Evolutionary conservation across 1,140 invertebrate species (phyloP).

Genomic region (roundworm (Caenorhabditis elegans)): WBcel235 BX284605.5:15039501-15040000

Average conservation of each 20-base stretch:
- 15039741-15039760: neutral
- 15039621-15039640: too few relatives aligned
- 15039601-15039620: too few relatives aligned
- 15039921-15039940: neutral
- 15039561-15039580: neutral
- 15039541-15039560: neutral
- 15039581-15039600: neutral
- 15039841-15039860: neutral
- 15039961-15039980: too few relatives aligned
- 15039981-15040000: too few relatives aligned
- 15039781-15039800: neutral
- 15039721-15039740: neutral
- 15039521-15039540: neutral
- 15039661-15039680: neutral
- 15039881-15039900: neutral
- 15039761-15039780: neutral
- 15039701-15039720: neutral
- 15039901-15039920: neutral
- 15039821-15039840: neutral
- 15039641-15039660: too few relatives aligned
- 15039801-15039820: neutral
- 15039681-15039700: neutral
- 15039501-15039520: neutral
- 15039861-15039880: neutral
- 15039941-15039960: conserved; percentile 19